Evolutionary conservation across 2,113 vertebrate species (phyloP).

Genomic region (Chlorodrepanis virens): DNA sequence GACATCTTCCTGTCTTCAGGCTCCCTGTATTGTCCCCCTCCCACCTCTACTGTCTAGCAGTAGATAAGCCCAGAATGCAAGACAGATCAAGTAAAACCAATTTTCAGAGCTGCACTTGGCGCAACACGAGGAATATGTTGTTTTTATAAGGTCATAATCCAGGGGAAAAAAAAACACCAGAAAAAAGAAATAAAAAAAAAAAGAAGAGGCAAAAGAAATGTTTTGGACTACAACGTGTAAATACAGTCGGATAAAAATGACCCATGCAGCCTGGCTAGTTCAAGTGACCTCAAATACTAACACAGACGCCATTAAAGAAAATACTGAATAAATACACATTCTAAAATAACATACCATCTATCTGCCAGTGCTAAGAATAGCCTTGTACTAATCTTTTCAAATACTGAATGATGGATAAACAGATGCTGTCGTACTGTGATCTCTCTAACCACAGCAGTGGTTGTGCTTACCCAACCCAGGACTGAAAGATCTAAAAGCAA

Average conservation of each 20-base stretch:
- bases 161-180: fast-evolving
- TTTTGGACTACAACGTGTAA: background rate
- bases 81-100: background rate
- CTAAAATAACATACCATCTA: conserved; percentile 25
- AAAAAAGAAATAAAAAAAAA: background rate
- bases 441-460: background rate
- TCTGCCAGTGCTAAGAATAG: conserved; percentile 11
- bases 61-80: background rate
- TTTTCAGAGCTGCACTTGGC: conserved; percentile 1
- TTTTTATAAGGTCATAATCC: background rate
- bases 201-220: background rate
- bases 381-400: conserved; percentile 3
- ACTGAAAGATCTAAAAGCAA: background rate
- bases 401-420: conserved; percentile 8
- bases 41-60: background rate
- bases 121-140: background rate
- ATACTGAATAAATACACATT: conserved; percentile 6
- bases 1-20: background rate
- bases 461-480: background rate
- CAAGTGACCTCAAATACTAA: conserved; percentile 12
- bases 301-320: conserved; percentile 10
- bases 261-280: background rate
- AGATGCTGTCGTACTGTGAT: background rate
- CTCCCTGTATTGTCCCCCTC: background rate
- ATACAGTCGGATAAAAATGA: background rate